Percentiles rank a stretch among this genome's conserved stretches.
These are phyloP conservation scores for Parus major DNA, from an alignment of 2,113 vertebrate species.

Conservation along the genomic window DNA sequence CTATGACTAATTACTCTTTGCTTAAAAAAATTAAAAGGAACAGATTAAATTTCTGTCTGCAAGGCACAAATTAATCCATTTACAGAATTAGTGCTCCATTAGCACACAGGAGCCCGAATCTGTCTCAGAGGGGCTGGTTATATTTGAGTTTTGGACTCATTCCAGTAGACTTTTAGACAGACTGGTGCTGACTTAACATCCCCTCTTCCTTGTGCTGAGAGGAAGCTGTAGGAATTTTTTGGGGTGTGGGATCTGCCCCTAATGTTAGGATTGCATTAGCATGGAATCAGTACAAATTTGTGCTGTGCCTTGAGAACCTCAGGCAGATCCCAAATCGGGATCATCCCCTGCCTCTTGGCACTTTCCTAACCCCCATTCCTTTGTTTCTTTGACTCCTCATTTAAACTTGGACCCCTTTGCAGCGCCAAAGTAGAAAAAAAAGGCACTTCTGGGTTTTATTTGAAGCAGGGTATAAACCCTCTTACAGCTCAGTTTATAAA, in stretches of 20 bases:
- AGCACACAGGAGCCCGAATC: conserved; percentile 60
- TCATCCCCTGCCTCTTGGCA: background rate
- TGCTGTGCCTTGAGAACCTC: background rate
- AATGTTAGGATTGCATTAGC: background rate
- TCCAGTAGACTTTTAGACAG: conserved; percentile 67
- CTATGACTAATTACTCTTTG: conserved; percentile 64
- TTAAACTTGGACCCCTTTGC: background rate
- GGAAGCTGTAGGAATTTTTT: background rate
- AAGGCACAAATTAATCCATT: conserved; percentile 75
- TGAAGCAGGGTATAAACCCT: background rate
- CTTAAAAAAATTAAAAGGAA: conserved; percentile 67
- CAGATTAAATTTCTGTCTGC: conserved; percentile 74
- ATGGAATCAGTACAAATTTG: background rate
- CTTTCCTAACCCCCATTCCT: background rate
- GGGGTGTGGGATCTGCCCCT: background rate
- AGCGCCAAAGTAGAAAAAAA: background rate
- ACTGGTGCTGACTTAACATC: conserved; percentile 38
- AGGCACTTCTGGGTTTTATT: background rate
- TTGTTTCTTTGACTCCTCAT: background rate
- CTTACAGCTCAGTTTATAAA: background rate
- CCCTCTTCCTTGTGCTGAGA: background rate
- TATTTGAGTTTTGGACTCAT: conserved; percentile 64
- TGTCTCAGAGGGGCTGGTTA: conserved; percentile 60
- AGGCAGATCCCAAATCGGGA: background rate
- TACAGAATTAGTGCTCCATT: conserved; percentile 75